Evolutionary conservation across 2,888 invertebrate genomes (phyloP).

Genomic region (Cecidostiba fungosa): DNA sequence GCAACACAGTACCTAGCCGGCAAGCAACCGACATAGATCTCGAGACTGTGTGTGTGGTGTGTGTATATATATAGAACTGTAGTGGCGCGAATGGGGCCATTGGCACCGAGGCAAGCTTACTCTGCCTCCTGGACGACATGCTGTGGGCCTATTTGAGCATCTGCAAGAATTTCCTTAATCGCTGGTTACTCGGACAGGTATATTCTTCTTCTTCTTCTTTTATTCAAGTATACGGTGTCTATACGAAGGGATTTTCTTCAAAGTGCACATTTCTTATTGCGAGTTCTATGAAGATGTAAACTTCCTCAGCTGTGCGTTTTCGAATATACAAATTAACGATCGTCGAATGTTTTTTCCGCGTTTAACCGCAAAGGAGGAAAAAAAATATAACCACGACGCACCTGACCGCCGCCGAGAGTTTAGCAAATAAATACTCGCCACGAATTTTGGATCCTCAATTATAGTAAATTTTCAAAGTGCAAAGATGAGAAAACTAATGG

Average conservation of each 20-base stretch:
- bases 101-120: slow-evolving; percentile 32
- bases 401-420: not conserved
- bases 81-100: slow-evolving; percentile 53
- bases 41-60: not conserved
- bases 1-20: not conserved
- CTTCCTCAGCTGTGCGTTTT: not conserved
- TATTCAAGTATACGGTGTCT: too few species aligned
- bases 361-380: not conserved
- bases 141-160: slow-evolving; percentile 53
- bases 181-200: slow-evolving; percentile 68
- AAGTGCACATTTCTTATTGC: too few species aligned
- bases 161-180: slow-evolving; percentile 58
- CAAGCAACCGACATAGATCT: not conserved
- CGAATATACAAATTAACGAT: slow-evolving; percentile 29
- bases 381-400: not conserved
- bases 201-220: not conserved
- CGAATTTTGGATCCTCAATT: not conserved
- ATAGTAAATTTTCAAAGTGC: not conserved
- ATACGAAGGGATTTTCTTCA: too few species aligned
- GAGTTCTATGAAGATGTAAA: too few species aligned
- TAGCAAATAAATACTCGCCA: not conserved
- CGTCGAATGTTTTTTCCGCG: slow-evolving; percentile 54
- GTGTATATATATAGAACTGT: not conserved
- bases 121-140: slow-evolving; percentile 35
- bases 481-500: not conserved